phyloP scores from a whole-genome alignment of 1,140 invertebrate species.

The Aphelinus atriplicis region DNA sequence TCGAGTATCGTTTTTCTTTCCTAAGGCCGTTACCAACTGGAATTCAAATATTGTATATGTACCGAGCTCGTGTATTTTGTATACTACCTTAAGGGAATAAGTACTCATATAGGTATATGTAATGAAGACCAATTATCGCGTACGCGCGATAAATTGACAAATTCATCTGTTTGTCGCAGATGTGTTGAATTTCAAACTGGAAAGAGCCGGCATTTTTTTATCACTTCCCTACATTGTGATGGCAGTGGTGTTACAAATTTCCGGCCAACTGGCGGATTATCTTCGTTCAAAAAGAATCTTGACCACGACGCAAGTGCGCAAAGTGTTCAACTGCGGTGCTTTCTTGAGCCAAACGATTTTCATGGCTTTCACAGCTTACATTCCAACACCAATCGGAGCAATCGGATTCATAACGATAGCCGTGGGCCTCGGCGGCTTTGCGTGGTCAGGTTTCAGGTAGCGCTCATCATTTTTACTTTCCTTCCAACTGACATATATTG shows the following conservation, averaged over 20 bases:
- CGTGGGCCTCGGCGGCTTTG: slow-evolving; percentile 88
- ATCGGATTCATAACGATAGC: slow-evolving; percentile 83
- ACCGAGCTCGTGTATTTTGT: slow-evolving; percentile 9
- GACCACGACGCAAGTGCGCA: slow-evolving; percentile 78
- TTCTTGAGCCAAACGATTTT: slow-evolving; percentile 86
- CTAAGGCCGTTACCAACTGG: too few species aligned
- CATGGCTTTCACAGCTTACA: slow-evolving; percentile 81
- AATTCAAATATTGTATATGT: slow-evolving; percentile 3
- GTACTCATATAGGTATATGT: too few species aligned
- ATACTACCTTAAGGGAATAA: not conserved
- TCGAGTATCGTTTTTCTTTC: not conserved
- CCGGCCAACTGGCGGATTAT: slow-evolving; percentile 85
- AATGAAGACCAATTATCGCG: not conserved
- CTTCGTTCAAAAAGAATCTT: slow-evolving; percentile 72
- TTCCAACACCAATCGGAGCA: slow-evolving; percentile 72
- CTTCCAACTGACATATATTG: not conserved
- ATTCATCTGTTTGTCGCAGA: slow-evolving; percentile 67
- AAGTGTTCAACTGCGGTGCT: slow-evolving; percentile 80
- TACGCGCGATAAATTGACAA: not conserved
- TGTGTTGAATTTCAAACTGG: slow-evolving; percentile 76
- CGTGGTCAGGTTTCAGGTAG: slow-evolving; percentile 87
- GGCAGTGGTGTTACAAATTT: slow-evolving; percentile 80
- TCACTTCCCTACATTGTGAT: slow-evolving; percentile 88
- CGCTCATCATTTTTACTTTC: not conserved
- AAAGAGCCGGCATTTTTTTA: slow-evolving; percentile 82